A percentile compares a stretch with the other conserved stretches of the same genome.
These are phyloP conservation scores for Cheirogaleus medius DNA, from an alignment of 2,113 vertebrate genomes.

Conservation along the genomic window DNA sequence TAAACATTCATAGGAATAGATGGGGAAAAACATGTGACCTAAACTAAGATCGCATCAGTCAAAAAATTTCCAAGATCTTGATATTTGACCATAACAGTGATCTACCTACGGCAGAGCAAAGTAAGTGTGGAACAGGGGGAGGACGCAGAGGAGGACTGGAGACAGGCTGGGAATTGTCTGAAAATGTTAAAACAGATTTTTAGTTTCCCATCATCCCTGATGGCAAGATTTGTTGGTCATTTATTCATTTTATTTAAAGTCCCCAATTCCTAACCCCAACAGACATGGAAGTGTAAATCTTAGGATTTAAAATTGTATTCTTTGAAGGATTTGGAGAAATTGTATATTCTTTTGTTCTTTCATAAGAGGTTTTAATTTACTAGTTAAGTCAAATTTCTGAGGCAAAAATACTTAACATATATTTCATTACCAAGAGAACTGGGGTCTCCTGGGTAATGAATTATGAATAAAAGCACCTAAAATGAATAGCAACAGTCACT, in stretches of 20 bases:
- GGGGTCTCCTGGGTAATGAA: neutral
- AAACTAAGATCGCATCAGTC: neutral
- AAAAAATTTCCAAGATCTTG: neutral
- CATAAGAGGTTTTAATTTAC: conserved; percentile 25
- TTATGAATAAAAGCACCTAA: conserved; percentile 12
- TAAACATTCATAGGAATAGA: neutral
- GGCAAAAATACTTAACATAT: conserved; percentile 6
- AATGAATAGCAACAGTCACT: neutral
- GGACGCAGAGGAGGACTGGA: no score
- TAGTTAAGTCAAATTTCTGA: neutral
- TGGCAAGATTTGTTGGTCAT: neutral
- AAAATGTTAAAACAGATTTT: neutral
- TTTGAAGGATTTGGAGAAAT: neutral
- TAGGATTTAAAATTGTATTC: neutral
- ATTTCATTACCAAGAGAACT: conserved; percentile 9
- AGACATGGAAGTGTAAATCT: neutral
- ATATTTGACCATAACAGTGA: neutral
- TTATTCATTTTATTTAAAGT: neutral
- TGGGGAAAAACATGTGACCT: neutral
- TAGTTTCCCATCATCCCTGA: neutral
- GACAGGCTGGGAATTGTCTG: neutral
- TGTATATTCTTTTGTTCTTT: neutral
- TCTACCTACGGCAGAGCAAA: neutral
- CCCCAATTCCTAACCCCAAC: neutral
- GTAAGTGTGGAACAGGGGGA: neutral